Conservation (phyloP, 2,113 vertebrate genomes). For the Ariopsis seemanni region DNA sequence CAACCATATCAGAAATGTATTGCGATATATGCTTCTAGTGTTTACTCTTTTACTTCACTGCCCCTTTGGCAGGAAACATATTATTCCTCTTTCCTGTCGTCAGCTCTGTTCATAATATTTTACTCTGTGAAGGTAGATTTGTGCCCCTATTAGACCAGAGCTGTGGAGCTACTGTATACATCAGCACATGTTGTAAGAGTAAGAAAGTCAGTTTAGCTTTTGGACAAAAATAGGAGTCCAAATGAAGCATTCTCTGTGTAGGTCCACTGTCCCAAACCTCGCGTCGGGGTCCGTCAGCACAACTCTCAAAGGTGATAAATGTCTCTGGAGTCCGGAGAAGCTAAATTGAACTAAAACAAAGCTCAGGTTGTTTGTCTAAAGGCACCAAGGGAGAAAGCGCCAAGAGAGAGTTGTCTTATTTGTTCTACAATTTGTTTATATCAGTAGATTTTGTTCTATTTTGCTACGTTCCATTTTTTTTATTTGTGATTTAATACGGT, state of each 20-base stretch:
- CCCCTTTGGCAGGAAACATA: background rate
- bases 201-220: background rate
- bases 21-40: background rate
- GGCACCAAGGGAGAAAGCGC: constrained; percentile 14
- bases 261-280: background rate
- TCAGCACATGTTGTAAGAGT: background rate
- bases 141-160: background rate
- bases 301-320: constrained; percentile 19
- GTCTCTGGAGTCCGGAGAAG: background rate
- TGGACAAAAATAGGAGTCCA: background rate
- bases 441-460: background rate
- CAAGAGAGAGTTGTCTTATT: constrained; percentile 26
- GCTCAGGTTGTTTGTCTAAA: constrained; percentile 37
- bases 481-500: background rate
- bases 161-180: background rate
- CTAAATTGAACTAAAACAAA: constrained; percentile 1
- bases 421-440: constrained; percentile 7
- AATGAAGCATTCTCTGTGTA: background rate
- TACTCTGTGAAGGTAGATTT: background rate
- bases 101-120: background rate
- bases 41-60: background rate
- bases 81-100: background rate
- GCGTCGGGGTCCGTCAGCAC: background rate
- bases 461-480: background rate
- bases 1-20: background rate